Percentiles rank a stretch among this genome's conserved stretches.
These are phyloP conservation scores for Dendrocincla fuliginosa DNA, from an alignment of 2,797 vertebrate genomes.

Conservation along the genomic window DNA sequence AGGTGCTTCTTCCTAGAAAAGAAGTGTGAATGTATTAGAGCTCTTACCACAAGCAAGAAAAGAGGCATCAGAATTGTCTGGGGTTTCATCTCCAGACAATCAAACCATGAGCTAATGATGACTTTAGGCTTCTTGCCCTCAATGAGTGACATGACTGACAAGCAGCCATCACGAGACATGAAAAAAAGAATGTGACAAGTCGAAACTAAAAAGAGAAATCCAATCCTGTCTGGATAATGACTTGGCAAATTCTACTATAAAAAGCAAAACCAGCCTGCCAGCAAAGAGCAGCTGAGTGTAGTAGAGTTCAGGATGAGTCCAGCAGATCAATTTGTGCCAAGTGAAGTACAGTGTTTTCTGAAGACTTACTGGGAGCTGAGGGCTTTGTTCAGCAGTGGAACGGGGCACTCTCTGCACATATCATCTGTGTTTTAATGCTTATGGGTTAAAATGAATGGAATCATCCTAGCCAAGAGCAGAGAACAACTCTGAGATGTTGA, in stretches of 20 bases:
- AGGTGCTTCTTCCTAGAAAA: slow-evolving; percentile 12
- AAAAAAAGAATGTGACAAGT: slow-evolving; percentile 44
- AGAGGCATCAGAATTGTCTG: slow-evolving; percentile 6
- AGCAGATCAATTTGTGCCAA: neutral
- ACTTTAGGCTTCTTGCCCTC: slow-evolving; percentile 47
- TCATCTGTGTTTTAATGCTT: neutral
- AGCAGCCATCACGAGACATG: neutral
- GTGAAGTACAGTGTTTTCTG: neutral
- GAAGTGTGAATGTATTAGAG: neutral
- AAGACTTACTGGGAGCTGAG: neutral
- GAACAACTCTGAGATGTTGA: neutral
- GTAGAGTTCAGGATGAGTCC: neutral
- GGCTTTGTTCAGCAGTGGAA: neutral
- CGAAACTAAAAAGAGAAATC: slow-evolving; percentile 46
- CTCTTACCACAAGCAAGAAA: slow-evolving; percentile 19
- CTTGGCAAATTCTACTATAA: neutral
- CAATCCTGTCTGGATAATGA: slow-evolving; percentile 53
- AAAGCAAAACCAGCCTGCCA: slow-evolving; percentile 6
- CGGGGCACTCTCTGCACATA: neutral
- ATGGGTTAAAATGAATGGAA: neutral
- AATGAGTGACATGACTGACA: slow-evolving; percentile 43
- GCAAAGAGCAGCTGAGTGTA: neutral
- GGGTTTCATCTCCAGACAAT: slow-evolving; percentile 57
- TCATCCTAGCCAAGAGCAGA: neutral
- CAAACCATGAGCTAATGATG: slow-evolving; percentile 49